Evolutionary conservation across 2,113 vertebrate species (phyloP).

Genomic region (Thomomys bottae): DNA sequence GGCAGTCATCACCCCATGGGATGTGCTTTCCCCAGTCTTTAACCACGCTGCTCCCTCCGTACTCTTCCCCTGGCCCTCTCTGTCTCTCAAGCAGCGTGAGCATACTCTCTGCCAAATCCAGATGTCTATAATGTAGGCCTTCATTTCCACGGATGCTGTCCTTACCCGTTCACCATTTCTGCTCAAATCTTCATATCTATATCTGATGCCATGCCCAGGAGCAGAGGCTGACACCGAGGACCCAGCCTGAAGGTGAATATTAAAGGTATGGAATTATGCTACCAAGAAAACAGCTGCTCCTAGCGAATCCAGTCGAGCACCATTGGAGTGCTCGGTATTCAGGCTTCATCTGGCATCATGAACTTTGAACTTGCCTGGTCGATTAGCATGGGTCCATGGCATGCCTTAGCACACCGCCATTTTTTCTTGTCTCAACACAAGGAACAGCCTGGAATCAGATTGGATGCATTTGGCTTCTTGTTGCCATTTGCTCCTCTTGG

Average conservation of each 20-base stretch:
- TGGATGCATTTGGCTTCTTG: not conserved
- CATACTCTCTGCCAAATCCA: not conserved
- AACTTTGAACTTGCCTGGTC: not conserved
- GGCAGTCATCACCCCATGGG: fast-evolving
- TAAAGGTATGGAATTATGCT: not conserved
- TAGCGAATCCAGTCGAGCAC: not conserved
- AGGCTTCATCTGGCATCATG: not conserved
- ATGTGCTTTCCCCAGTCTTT: not conserved
- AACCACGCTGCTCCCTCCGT: not conserved
- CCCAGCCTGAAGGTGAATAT: not conserved
- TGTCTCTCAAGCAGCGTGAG: not conserved
- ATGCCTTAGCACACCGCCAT: not conserved
- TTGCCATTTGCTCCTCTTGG: not conserved
- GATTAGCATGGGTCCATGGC: not conserved
- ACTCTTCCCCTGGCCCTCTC: too few species aligned
- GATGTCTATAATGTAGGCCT: too few species aligned
- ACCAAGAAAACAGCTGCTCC: not conserved
- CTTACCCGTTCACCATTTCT: not conserved
- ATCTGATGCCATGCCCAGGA: not conserved
- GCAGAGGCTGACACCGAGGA: not conserved
- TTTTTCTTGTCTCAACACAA: not conserved
- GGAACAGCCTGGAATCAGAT: not conserved
- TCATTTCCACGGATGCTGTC: too few species aligned
- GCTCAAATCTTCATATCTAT: not conserved
- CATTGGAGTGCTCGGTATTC: too few species aligned